A percentile compares a stretch with the other conserved stretches of the same genome.
Conservation (phyloP, 2,888 invertebrate species). For the Eristalis pertinax region DNA sequence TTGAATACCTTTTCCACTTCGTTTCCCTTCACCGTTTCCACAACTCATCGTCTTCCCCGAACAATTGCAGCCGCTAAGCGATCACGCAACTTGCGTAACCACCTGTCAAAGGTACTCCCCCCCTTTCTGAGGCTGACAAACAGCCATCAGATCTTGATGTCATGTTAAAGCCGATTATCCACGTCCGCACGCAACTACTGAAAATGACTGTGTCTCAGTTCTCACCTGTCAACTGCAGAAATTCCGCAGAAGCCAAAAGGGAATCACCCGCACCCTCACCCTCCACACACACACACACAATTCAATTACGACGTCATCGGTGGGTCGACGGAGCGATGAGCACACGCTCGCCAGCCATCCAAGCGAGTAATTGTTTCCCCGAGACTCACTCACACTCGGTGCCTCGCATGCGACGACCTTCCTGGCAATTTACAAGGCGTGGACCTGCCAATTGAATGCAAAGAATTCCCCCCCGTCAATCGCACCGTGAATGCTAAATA, state of each 20-base stretch:
- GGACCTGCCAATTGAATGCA: conserved; percentile 44
- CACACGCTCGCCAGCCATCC: conserved; percentile 4
- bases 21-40: background rate
- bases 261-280: conserved; percentile 25
- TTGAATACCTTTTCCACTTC: too few relatives aligned
- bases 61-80: background rate
- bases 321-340: background rate
- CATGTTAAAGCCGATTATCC: background rate
- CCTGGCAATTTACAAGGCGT: conserved; percentile 55
- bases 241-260: background rate
- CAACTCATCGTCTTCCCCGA: background rate
- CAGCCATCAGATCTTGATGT: background rate
- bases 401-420: conserved; percentile 28
- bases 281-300: conserved; percentile 39
- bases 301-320: conserved; percentile 41
- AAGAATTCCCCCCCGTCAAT: conserved; percentile 15
- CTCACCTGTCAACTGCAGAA: conserved; percentile 30
- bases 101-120: background rate
- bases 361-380: conserved; percentile 50
- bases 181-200: conserved; percentile 20
- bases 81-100: conserved; percentile 29
- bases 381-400: background rate
- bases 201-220: background rate
- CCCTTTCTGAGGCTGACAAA: background rate
- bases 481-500: conserved; percentile 47